Conservation (phyloP, 2,888 invertebrate genomes). For the Trichogramma evanescens region DNA sequence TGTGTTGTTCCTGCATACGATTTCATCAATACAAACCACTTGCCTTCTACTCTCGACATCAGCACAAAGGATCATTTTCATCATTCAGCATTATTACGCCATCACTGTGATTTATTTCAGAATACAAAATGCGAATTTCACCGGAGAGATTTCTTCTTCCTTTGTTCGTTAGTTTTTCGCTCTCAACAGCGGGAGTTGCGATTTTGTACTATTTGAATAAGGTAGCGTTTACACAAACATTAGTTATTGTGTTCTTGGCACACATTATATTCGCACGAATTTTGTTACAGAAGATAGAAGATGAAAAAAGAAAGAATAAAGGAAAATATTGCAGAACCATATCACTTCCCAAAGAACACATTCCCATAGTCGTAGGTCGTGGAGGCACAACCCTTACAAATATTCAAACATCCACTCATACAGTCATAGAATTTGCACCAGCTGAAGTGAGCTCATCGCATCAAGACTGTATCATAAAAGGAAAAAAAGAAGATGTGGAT, state of each 20-base stretch:
- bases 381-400: conserved; percentile 69
- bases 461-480: conserved; percentile 65
- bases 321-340: conserved; percentile 47
- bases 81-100: background rate
- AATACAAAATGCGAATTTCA: conserved; percentile 30
- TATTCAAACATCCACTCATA: conserved; percentile 67
- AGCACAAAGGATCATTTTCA: background rate
- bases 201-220: conserved; percentile 63
- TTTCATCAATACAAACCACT: background rate
- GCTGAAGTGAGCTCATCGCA: conserved; percentile 49
- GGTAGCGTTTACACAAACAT: conserved; percentile 48
- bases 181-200: conserved; percentile 64
- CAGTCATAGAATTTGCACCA: conserved; percentile 53
- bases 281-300: conserved; percentile 32
- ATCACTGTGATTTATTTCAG: conserved; percentile 11
- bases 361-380: conserved; percentile 65
- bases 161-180: conserved; percentile 58
- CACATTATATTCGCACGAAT: conserved; percentile 1
- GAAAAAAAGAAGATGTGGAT: conserved; percentile 59
- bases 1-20: conserved; percentile 13
- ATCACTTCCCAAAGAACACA: conserved; percentile 57
- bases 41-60: background rate
- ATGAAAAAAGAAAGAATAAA: conserved; percentile 26
- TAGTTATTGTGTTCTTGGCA: background rate
- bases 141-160: conserved; percentile 46